phyloP scores from a whole-genome alignment of 2,113 vertebrate genomes.

The Barnardius zonarius region DNA sequence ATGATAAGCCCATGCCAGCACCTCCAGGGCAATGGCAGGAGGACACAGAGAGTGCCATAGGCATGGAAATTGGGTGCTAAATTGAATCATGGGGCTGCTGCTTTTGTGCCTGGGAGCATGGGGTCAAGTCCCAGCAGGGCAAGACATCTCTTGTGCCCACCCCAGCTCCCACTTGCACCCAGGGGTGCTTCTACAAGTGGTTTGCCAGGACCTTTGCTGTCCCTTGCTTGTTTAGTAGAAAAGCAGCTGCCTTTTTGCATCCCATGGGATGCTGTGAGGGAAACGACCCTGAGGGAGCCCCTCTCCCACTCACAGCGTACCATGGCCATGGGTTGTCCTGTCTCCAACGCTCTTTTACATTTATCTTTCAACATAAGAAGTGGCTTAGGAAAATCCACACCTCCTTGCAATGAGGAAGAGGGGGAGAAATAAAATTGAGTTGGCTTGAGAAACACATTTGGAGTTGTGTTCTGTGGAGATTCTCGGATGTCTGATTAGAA shows the following conservation, averaged over 20 bases:
- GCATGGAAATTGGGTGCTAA: background rate
- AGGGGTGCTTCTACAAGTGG: background rate
- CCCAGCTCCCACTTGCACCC: background rate
- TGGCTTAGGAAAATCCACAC: background rate
- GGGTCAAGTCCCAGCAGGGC: background rate
- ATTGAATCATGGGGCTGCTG: background rate
- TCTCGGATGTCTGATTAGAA: background rate
- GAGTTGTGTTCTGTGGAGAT: background rate
- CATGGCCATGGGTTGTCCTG: accelerated
- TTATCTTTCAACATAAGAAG: background rate
- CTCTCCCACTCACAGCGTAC: accelerated
- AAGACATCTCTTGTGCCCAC: background rate
- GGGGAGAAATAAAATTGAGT: background rate
- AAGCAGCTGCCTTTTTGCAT: background rate
- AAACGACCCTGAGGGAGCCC: background rate
- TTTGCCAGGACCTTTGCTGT: background rate
- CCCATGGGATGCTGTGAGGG: background rate
- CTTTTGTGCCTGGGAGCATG: background rate
- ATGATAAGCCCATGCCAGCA: accelerated
- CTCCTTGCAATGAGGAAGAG: background rate
- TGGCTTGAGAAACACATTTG: background rate
- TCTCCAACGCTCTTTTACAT: background rate
- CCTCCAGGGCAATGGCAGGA: background rate
- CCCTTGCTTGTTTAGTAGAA: background rate
- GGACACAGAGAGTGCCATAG: background rate